phyloP scores from a whole-genome alignment of 2,797 vertebrate genomes.

The Hirundo rustica region DNA sequence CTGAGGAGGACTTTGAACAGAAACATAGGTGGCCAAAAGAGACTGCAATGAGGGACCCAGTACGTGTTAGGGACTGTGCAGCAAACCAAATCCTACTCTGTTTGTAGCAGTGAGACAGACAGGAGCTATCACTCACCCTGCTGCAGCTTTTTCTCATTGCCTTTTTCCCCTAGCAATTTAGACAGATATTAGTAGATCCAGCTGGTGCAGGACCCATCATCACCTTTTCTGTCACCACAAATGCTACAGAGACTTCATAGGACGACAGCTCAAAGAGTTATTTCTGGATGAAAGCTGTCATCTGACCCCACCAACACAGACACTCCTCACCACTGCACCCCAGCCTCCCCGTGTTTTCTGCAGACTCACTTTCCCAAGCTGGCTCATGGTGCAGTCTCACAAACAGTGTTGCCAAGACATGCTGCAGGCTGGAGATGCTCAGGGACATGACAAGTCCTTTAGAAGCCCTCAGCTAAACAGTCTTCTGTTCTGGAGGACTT shows the following conservation, averaged over 20 bases:
- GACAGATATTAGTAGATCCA: neutral
- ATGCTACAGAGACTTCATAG: neutral
- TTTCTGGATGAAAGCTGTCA: neutral
- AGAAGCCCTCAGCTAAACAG: neutral
- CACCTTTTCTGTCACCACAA: neutral
- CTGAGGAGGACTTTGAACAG: neutral
- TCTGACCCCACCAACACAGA: neutral
- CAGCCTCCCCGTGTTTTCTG: fast-evolving
- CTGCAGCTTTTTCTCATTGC: neutral
- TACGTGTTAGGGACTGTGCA: neutral
- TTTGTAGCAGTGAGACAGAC: neutral
- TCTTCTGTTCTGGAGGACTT: neutral
- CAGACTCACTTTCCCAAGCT: fast-evolving
- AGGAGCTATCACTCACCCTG: neutral
- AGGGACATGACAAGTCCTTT: neutral
- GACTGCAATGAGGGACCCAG: neutral
- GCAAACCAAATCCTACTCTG: neutral
- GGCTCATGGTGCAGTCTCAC: neutral
- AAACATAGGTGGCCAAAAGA: neutral
- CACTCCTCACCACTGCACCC: neutral
- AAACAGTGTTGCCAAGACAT: neutral
- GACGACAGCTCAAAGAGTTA: neutral
- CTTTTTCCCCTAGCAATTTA: neutral
- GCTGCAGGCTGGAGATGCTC: neutral
- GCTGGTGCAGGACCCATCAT: neutral